Base-by-base conservation (phyloP, 1,140 invertebrate genomes). In the Heterodera schachtii region DNA sequence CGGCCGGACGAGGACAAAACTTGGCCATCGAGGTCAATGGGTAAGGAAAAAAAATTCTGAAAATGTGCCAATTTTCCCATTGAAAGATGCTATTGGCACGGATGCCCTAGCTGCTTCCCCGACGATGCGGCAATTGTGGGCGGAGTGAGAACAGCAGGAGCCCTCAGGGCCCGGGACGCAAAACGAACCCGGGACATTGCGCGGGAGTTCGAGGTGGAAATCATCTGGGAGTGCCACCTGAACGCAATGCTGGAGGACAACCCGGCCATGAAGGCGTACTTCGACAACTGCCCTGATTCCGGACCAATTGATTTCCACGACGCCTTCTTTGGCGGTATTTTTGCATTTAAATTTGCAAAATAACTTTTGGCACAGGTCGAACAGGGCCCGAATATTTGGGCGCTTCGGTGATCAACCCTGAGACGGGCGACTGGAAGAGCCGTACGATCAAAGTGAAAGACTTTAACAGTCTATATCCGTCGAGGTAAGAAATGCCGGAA, bases 311-410 rank as follows among this genome's bases (percentile, higher is more conserved):
- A 76, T 0, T 13, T 70, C 1, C 41, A 41, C 13, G 75, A 76
- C 75, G 75, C 75, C 52, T 76, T 64, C 5, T 76, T 76, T 76
- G 75, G 75, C 43, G 75, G 75, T 60, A 43, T 11, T 21, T 3
- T 70, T 43, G 0, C 4, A 3, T 52, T 16, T 13, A 64, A 70
- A 9, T 5, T 2, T 16, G 16, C 9, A 7, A 60, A 60, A 1
- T 11, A 52, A 31, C n/a, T 31, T 8, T 6, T 71, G 31, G 31
- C 31, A 31, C 19, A 46, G 69, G 69, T 3, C 69, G 69, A 41
- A 71, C 69, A 31, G 69, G 41, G n/a, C 69, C 69, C 3, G 69
- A 71, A 16, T 71, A 31, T n/a, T 19, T 71, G 9, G 31, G 69
- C 5, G 69, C 69, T 6, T 43, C 44, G 21, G 8, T 16, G 1